Conservation (phyloP, 2,113 vertebrate species). For the Protobothrops mucrosquamatus region DNA sequence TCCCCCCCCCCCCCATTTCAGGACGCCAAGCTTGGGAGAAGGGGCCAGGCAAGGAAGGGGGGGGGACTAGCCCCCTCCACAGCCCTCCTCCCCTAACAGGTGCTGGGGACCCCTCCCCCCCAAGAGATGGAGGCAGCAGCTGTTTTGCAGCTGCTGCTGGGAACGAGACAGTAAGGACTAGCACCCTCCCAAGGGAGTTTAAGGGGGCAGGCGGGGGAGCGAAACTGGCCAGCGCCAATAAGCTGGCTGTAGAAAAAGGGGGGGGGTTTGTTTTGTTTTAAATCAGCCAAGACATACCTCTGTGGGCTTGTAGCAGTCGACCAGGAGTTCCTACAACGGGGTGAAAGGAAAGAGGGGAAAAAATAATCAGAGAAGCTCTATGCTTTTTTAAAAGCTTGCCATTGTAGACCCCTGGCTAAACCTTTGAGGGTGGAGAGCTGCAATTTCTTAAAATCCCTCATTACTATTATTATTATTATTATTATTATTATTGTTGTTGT, state of each 20-base stretch:
- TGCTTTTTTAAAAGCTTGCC: not conserved
- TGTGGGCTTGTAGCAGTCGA: constrained; percentile 91
- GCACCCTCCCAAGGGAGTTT: not conserved
- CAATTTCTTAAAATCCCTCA: not conserved
- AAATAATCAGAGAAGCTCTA: not conserved
- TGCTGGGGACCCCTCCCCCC: not conserved
- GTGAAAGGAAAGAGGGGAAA: too few relatives aligned
- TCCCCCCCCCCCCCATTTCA: too few relatives aligned
- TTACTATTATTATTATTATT: too few relatives aligned
- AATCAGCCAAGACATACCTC: constrained; percentile 72
- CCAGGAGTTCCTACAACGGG: constrained; percentile 78
- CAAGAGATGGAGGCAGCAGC: not conserved
- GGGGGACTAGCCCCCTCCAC: too few relatives aligned
- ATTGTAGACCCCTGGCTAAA: not conserved
- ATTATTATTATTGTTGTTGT: too few relatives aligned
- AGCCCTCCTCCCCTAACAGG: not conserved
- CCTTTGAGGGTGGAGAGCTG: not conserved
- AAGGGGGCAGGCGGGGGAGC: not conserved
- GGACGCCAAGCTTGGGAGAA: too few relatives aligned
- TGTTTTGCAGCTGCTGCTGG: not conserved
- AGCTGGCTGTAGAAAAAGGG: not conserved
- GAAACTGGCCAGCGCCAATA: not conserved
- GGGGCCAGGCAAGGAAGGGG: too few relatives aligned
- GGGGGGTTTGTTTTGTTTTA: too few relatives aligned
- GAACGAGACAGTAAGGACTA: not conserved